Conservation (phyloP, 2,888 invertebrate species). For the Chrysotoxum bicinctum region DNA sequence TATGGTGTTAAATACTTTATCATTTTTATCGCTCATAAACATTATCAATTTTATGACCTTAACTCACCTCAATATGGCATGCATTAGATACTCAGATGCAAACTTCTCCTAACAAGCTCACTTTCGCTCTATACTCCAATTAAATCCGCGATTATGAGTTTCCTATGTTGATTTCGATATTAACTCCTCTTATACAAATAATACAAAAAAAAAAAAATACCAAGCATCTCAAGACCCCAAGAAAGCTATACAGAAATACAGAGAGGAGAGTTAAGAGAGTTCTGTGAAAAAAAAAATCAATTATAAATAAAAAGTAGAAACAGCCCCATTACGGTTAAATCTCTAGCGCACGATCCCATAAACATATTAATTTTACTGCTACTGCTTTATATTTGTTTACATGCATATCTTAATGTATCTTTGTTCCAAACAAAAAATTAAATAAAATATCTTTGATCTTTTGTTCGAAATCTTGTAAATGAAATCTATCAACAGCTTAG, state of each 20-base stretch:
- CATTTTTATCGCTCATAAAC: conserved; percentile 7
- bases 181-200: neutral
- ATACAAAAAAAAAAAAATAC: neutral
- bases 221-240: neutral
- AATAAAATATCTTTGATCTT: conserved; percentile 40
- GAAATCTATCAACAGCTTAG: neutral
- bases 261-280: neutral
- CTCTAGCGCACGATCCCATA: conserved; percentile 30
- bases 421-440: neutral
- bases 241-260: neutral
- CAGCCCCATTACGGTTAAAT: conserved; percentile 15
- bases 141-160: conserved; percentile 23
- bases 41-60: conserved; percentile 30
- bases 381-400: neutral
- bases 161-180: conserved; percentile 34
- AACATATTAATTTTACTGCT: conserved; percentile 43
- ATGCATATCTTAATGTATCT: neutral
- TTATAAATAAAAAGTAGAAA: conserved; percentile 58
- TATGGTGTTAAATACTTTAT: neutral
- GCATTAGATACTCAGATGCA: neutral
- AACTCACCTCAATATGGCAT: conserved; percentile 1
- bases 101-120: conserved; percentile 7
- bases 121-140: conserved; percentile 56
- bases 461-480: conserved; percentile 8
- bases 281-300: conserved; percentile 5